A percentile compares a stretch with the other conserved stretches of the same genome.
phyloP scores from a whole-genome alignment of 2,113 vertebrate species.

The human region DNA sequence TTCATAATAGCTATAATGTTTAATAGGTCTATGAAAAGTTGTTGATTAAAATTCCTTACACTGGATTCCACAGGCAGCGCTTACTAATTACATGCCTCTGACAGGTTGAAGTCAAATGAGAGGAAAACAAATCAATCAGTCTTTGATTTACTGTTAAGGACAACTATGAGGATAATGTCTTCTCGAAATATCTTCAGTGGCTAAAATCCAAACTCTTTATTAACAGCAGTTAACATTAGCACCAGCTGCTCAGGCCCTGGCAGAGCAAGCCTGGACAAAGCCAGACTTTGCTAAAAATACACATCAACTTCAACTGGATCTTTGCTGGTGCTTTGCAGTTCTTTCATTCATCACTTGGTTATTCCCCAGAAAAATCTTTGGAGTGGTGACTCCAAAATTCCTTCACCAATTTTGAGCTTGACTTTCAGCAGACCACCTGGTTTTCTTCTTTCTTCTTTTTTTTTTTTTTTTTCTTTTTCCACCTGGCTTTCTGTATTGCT shows the following conservation, averaged over 20 bases:
- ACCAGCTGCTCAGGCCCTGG: neutral
- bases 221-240: neutral
- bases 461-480: neutral
- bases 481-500: neutral
- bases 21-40: slow-evolving; percentile 27
- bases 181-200: slow-evolving; percentile 51
- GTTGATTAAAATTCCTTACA: slow-evolving; percentile 55
- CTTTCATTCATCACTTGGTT: neutral
- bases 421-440: neutral
- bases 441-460: neutral
- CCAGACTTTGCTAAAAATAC: slow-evolving; percentile 8
- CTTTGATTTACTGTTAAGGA: slow-evolving; percentile 43
- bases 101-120: slow-evolving; percentile 28
- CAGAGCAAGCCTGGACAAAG: neutral
- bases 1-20: neutral
- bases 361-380: neutral
- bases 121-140: slow-evolving; percentile 51
- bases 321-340: neutral
- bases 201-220: slow-evolving; percentile 24
- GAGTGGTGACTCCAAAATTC: slow-evolving; percentile 21
- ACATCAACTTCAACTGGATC: neutral
- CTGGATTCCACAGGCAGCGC: neutral
- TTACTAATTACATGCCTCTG: slow-evolving; percentile 50
- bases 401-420: neutral
- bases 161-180: slow-evolving; percentile 1